Percentiles rank a stretch among this genome's conserved stretches.
phyloP scores from a whole-genome alignment of 2,797 vertebrate genomes.

The Pantherophis alleghaniensis region DNA sequence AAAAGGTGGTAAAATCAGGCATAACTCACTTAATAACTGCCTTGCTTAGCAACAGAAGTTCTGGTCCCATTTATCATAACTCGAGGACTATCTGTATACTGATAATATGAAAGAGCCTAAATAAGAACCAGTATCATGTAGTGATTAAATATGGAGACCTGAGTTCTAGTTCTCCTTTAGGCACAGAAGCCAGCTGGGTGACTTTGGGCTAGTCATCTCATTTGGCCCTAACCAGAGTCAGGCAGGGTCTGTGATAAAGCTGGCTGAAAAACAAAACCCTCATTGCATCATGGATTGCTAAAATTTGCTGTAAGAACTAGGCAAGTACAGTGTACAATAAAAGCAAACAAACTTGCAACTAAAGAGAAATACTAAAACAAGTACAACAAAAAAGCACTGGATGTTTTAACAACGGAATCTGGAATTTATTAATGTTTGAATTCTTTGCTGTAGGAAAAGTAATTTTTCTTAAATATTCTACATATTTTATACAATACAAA shows the following conservation, averaged over 20 bases:
- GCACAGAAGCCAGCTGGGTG: background rate
- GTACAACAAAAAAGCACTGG: background rate
- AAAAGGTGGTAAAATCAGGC: background rate
- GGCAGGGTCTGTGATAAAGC: background rate
- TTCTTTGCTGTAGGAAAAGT: background rate
- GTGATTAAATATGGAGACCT: background rate
- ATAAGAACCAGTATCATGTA: background rate
- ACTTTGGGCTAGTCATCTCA: background rate
- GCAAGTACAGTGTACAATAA: background rate
- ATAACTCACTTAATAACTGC: background rate
- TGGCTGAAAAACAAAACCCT: background rate
- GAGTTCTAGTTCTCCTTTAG: background rate
- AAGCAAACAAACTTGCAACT: background rate
- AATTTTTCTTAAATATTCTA: background rate
- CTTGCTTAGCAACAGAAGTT: background rate
- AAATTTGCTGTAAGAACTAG: background rate
- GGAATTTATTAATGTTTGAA: background rate
- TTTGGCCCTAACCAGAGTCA: background rate
- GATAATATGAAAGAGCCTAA: background rate
- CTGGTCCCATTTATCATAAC: background rate
- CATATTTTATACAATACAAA: background rate
- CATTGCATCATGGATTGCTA: background rate
- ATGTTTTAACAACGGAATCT: background rate
- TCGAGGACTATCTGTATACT: background rate
- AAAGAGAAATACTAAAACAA: background rate